A percentile compares a stretch with the other conserved stretches of the same genome.
Evolutionary conservation across 2,113 vertebrate species (phyloP).

Genomic region (Triplophysa siluroides): DNA sequence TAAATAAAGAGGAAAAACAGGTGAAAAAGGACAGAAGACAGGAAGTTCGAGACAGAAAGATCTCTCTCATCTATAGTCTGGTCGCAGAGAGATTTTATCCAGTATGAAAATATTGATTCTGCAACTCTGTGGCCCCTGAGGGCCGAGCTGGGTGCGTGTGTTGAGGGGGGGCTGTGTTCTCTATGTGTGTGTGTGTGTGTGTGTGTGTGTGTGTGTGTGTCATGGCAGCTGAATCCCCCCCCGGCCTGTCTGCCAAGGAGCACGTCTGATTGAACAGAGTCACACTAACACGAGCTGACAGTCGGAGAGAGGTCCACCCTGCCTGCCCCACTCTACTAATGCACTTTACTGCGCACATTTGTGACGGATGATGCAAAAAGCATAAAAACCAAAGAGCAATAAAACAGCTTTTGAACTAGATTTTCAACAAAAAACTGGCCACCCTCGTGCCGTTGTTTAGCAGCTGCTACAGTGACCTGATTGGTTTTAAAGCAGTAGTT

Average conservation of each 20-base stretch:
- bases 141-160: conserved; percentile 58
- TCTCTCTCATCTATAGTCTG: conserved; percentile 18
- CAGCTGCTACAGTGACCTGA: not conserved
- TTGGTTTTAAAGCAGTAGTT: not conserved
- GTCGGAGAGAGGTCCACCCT: conserved; percentile 83
- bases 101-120: conserved; percentile 78
- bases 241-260: conserved; percentile 86
- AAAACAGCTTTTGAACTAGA: not conserved
- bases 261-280: conserved; percentile 84
- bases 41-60: not conserved
- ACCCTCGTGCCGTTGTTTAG: not conserved
- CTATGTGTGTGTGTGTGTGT: conserved; percentile 63
- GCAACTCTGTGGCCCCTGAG: conserved; percentile 54
- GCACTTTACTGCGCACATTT: conserved; percentile 67
- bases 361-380: conserved; percentile 38
- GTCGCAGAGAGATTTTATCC: conserved; percentile 66
- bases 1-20: not conserved
- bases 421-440: not conserved
- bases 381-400: not conserved
- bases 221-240: conserved; percentile 85
- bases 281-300: conserved; percentile 81
- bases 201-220: conserved; percentile 65
- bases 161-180: conserved; percentile 58
- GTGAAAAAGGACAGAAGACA: not conserved
- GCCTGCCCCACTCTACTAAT: conserved; percentile 83